Evolutionary conservation across 2,797 vertebrate species (phyloP).

Genomic region (Peromyscus nudipes): DNA sequence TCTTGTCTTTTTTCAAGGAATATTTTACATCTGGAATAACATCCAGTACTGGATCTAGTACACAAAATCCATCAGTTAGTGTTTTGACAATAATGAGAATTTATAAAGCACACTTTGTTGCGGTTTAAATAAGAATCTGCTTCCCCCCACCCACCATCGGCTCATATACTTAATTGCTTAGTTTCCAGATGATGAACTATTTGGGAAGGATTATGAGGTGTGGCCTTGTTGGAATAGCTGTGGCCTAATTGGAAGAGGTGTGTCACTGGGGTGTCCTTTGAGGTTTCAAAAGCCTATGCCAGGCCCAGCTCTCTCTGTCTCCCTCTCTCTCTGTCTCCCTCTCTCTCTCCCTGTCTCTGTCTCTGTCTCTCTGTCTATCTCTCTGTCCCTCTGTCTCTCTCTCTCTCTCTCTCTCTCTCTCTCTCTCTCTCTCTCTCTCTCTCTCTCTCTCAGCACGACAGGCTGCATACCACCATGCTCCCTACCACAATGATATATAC

Average conservation of each 20-base stretch:
- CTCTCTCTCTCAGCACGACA: neutral
- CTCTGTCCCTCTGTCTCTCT: neutral
- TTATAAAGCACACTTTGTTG: slow-evolving; percentile 40
- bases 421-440: neutral
- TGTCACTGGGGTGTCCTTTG: neutral
- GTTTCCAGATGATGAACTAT: neutral
- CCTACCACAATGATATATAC: neutral
- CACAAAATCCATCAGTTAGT: neutral
- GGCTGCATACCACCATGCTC: neutral
- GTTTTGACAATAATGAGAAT: neutral
- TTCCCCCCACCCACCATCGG: too few species aligned
- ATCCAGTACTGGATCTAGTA: neutral
- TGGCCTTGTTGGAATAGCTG: neutral
- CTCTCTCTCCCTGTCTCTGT: neutral
- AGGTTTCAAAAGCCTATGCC: neutral
- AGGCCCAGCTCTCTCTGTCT: neutral
- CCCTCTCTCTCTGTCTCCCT: rapidly evolving
- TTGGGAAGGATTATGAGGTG: neutral
- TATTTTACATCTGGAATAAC: neutral
- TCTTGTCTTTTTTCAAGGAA: neutral
- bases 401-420: neutral
- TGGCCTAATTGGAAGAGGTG: neutral
- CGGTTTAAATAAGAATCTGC: too few species aligned
- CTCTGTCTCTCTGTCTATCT: neutral
- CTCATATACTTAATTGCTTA: neutral